These are phyloP conservation scores for Scaptomyza flava DNA, from an alignment of 2,888 invertebrate species.

Conservation along the genomic window DNA sequence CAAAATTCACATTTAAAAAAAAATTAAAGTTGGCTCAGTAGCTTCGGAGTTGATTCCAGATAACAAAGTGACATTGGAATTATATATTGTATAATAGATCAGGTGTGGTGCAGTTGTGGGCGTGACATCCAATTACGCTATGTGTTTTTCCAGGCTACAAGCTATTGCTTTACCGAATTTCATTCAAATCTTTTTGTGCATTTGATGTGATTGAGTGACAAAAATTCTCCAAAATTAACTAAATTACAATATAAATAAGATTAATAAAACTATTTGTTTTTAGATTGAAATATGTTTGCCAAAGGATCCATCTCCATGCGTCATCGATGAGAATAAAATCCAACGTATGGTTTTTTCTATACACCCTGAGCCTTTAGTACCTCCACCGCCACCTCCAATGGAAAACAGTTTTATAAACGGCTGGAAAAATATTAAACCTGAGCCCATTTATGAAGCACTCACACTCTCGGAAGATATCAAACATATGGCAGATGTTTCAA, in stretches of 20 bases:
- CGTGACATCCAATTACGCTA: no score
- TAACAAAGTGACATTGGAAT: no score
- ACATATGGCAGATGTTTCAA: constrained; percentile 1
- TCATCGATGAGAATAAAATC: constrained; percentile 77
- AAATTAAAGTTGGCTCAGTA: no score
- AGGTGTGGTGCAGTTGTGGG: no score
- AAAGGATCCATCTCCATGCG: constrained; percentile 82
- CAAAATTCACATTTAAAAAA: no score
- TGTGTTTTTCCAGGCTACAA: no score
- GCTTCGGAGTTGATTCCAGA: no score
- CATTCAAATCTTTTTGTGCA: no score
- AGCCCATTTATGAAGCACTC: constrained; percentile 95
- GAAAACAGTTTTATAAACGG: background rate
- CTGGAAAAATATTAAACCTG: constrained; percentile 82
- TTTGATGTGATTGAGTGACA: no score
- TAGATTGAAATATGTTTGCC: constrained; percentile 88
- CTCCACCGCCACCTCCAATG: constrained; percentile 88
- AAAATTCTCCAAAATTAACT: no score
- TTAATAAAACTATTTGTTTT: constrained; percentile 19
- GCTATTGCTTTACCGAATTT: no score
- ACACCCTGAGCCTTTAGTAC: constrained; percentile 91
- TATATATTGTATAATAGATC: no score
- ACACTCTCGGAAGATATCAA: constrained; percentile 85
- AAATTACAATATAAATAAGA: background rate
- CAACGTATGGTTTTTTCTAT: constrained; percentile 85